Conservation (phyloP, 2,888 invertebrate species). For the Cosmorhoe ocellata region DNA sequence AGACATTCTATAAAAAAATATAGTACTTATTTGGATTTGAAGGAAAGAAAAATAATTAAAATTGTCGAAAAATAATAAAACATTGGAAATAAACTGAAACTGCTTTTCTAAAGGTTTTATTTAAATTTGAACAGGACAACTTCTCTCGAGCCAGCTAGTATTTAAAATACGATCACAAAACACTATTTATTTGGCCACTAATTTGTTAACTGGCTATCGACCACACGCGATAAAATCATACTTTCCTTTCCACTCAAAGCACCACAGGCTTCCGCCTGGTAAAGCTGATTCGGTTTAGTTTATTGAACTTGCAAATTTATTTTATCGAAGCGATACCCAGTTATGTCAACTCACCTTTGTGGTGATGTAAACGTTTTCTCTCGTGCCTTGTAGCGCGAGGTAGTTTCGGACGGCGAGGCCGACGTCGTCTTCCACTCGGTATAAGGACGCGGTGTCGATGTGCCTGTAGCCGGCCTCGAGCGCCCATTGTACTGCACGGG, state of each 20-base stretch:
- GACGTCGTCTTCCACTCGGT: slow-evolving; percentile 88
- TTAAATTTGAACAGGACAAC: no score
- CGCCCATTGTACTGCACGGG: slow-evolving; percentile 86
- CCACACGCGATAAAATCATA: slow-evolving; percentile 32
- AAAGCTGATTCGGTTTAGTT: slow-evolving; percentile 30
- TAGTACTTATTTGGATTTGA: no score
- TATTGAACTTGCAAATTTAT: slow-evolving; percentile 31
- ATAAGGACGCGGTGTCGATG: slow-evolving; percentile 91
- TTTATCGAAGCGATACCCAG: slow-evolving; percentile 29
- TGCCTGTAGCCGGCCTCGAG: slow-evolving; percentile 90
- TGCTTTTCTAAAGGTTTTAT: no score
- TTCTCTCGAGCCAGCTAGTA: no score
- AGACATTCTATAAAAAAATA: no score
- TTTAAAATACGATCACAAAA: not conserved
- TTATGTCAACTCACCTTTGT: slow-evolving; percentile 84
- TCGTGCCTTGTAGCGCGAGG: slow-evolving; percentile 80
- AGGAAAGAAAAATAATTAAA: no score
- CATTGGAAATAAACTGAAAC: no score
- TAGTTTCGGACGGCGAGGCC: slow-evolving; percentile 87
- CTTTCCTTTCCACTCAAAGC: slow-evolving; percentile 33
- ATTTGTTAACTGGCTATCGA: slow-evolving; percentile 28
- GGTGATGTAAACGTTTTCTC: slow-evolving; percentile 90
- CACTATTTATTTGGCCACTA: slow-evolving; percentile 9
- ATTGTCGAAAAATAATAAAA: no score
- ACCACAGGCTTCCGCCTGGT: slow-evolving; percentile 31